Evolutionary conservation across 2,113 vertebrate species (phyloP), one percentile per base, ranked within the genome.

Genomic region (Mixornis gularis): DNA sequence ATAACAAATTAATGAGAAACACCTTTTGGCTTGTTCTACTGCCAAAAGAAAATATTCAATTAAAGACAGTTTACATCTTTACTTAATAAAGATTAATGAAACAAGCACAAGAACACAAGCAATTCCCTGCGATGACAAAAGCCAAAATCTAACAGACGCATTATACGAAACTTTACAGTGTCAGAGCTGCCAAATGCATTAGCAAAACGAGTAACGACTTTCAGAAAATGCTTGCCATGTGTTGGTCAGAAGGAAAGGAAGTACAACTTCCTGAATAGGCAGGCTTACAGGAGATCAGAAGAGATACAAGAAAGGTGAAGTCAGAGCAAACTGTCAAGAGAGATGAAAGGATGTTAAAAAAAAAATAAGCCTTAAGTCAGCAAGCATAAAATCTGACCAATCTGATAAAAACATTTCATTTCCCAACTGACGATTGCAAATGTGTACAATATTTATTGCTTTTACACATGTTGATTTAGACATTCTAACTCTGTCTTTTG

Each of bases 1-100:
- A 94, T 96, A 92, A 96, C 81, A 97, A 95, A 96, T 96, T 96
- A 98, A 97, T 94, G 93, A 96, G 80, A 96, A 97, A 97, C 96
- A 96, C 96, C 93, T 97, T 97, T 93, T 92, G 87, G 80, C 69
- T 96, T 91, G 41, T 80, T 92, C 84, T 85, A 52, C 5, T 93
- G 91, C 93, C 96, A 96, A 96, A 83, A 96, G 85, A 96, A 97
- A 97, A 94, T 64, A 93, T 56, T 96, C 92, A 94, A 88, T 95
- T 97, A 96, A 95, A 81, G 69, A 88, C 53, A 96, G 59, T 60
- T 94, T 92, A 85, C 84, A 96, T 95, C 87, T 97, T 97, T 97
- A 90, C 90, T 97, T 96, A 96, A 97, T 94, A 96, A 94, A 97
- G 94, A 96, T 97, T 94, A 96, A 96, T 96, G 72, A 96, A 97